phyloP scores from a whole-genome alignment of 1,140 invertebrate genomes.

The Ceratosolen solmsi region DNA sequence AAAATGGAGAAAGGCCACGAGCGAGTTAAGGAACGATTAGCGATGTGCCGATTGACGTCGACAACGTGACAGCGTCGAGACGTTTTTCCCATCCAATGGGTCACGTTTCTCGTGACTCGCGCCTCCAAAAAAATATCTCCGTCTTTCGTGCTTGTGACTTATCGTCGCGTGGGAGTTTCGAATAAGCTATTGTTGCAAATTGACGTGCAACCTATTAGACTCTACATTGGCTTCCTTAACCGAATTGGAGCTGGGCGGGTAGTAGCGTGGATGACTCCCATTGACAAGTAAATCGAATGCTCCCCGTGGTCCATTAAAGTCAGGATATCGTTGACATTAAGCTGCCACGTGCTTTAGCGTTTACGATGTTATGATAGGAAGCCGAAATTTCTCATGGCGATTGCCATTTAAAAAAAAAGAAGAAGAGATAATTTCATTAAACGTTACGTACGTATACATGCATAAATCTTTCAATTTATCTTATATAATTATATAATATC shows the following conservation, averaged over 20 bases:
- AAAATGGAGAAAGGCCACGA: not conserved
- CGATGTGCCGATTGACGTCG: conserved; percentile 7
- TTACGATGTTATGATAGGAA: too few species aligned
- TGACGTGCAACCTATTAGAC: not conserved
- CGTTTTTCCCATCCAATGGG: not conserved
- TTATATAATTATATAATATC: too few species aligned
- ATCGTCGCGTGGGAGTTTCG: conserved; percentile 14
- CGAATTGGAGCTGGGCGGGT: not conserved
- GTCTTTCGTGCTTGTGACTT: conserved; percentile 21
- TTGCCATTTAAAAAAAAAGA: too few species aligned
- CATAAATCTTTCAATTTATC: too few species aligned
- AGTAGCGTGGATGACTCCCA: not conserved
- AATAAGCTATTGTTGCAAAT: conserved; percentile 18
- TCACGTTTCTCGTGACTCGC: conserved; percentile 41
- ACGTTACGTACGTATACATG: too few species aligned
- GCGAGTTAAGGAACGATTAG: conserved; percentile 30
- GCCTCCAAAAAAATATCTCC: conserved; percentile 6
- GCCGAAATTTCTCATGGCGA: too few species aligned
- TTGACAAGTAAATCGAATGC: too few species aligned
- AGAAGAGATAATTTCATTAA: too few species aligned
- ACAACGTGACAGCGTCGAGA: conserved; percentile 24
- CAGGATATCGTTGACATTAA: too few species aligned
- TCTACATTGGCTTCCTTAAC: too few species aligned
- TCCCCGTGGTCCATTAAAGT: not conserved
- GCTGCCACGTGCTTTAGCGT: too few species aligned